Conservation (phyloP, 2,888 invertebrate genomes). For the Horisme vitalbata region DNA sequence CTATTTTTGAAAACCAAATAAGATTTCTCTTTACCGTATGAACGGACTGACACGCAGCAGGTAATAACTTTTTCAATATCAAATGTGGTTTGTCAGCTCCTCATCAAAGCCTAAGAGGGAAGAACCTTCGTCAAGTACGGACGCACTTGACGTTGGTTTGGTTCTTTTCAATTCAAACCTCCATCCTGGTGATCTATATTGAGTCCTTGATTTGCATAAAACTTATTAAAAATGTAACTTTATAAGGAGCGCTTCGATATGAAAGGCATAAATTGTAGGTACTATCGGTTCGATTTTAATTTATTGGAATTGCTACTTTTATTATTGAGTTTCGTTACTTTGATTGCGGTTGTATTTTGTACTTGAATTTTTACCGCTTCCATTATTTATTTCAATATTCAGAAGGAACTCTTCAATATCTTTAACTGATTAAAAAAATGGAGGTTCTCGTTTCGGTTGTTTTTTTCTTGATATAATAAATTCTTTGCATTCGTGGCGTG, state of each 20-base stretch:
- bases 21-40: constrained; percentile 21
- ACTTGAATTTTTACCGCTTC: no score
- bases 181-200: constrained; percentile 54
- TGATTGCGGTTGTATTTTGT: not conserved
- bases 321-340: not conserved
- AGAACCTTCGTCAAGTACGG: constrained; percentile 60
- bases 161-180: constrained; percentile 64
- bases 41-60: constrained; percentile 24
- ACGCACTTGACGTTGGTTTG: constrained; percentile 74
- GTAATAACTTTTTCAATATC: constrained; percentile 58
- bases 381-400: no score
- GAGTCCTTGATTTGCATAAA: constrained; percentile 69
- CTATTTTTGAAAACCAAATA: constrained; percentile 1
- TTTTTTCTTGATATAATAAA: no score
- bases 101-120: constrained; percentile 23
- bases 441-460: no score
- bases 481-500: no score
- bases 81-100: constrained; percentile 62
- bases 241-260: constrained; percentile 46
- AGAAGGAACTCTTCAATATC: no score
- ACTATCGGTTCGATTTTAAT: constrained; percentile 9
- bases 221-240: constrained; percentile 72
- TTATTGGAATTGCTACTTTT: constrained; percentile 5
- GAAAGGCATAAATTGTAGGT: constrained; percentile 49
- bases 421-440: no score